These are phyloP conservation scores for Salvelinus sp. DNA, from an alignment of 2,113 vertebrate species.

Conservation along the genomic window DNA sequence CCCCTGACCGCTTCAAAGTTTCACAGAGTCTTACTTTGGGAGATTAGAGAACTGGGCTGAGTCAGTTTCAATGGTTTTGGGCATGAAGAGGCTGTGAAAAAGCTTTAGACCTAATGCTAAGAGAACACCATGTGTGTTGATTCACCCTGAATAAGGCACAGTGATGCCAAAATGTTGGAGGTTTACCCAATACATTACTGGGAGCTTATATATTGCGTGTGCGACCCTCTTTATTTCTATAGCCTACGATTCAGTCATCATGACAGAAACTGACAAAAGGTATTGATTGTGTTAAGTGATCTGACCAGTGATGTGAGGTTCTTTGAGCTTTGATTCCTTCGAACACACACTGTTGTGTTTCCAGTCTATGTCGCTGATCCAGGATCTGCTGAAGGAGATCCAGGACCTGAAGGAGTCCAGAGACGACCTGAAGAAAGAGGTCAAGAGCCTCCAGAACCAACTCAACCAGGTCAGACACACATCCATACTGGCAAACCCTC, in stretches of 20 bases:
- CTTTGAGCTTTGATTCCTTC: no score
- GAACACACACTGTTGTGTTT: constrained; percentile 17
- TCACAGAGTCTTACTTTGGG: neutral
- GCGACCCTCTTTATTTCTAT: no score
- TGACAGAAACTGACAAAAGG: neutral
- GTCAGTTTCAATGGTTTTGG: neutral
- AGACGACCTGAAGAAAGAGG: constrained; percentile 46
- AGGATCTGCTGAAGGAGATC: constrained; percentile 64
- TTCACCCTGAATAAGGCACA: no score
- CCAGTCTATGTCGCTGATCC: constrained; percentile 64
- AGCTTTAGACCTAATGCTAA: no score
- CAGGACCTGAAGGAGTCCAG: constrained; percentile 44
- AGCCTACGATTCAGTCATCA: no score
- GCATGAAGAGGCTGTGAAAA: neutral
- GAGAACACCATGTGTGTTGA: no score
- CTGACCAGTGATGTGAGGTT: neutral
- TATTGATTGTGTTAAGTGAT: neutral
- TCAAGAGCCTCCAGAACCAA: constrained; percentile 42
- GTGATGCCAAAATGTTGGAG: no score
- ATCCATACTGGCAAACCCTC: neutral
- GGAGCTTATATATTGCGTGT: no score
- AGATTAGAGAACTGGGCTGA: neutral
- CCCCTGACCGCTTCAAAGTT: constrained; percentile 1
- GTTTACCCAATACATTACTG: no score
- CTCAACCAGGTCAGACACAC: constrained; percentile 33